phyloP scores from a whole-genome alignment of 2,888 invertebrate species.

The Lithodes maja region DNA sequence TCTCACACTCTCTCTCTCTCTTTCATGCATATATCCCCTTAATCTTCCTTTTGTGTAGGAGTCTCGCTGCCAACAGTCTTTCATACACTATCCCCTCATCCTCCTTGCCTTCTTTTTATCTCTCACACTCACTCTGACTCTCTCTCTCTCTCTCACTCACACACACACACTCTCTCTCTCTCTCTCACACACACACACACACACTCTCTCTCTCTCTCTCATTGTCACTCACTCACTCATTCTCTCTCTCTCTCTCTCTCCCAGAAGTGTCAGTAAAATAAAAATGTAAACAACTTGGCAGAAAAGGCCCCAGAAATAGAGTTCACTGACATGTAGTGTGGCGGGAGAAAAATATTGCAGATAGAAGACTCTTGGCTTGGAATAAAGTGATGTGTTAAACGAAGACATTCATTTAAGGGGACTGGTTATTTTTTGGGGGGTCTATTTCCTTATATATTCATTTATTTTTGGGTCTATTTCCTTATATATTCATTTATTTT shows the following conservation, averaged over 20 bases:
- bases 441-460: too few relatives aligned
- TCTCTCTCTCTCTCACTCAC: background rate
- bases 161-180: slow-evolving; percentile 23
- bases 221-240: background rate
- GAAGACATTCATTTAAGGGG: too few relatives aligned
- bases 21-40: background rate
- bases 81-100: background rate
- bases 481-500: too few relatives aligned
- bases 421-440: too few relatives aligned
- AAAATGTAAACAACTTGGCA: too few relatives aligned
- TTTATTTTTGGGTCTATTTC: too few relatives aligned
- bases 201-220: background rate
- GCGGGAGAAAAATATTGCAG: too few relatives aligned
- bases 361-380: too few relatives aligned
- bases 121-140: slow-evolving; percentile 1
- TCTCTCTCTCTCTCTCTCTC: background rate
- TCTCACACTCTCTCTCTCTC: background rate
- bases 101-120: background rate
- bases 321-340: too few relatives aligned
- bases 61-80: background rate
- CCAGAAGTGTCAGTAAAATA: background rate
- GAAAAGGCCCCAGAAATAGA: too few relatives aligned
- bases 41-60: background rate
- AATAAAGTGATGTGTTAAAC: too few relatives aligned
- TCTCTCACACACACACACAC: background rate